Conservation (phyloP, 2,113 vertebrate genomes). For the Brachyistius frenatus region DNA sequence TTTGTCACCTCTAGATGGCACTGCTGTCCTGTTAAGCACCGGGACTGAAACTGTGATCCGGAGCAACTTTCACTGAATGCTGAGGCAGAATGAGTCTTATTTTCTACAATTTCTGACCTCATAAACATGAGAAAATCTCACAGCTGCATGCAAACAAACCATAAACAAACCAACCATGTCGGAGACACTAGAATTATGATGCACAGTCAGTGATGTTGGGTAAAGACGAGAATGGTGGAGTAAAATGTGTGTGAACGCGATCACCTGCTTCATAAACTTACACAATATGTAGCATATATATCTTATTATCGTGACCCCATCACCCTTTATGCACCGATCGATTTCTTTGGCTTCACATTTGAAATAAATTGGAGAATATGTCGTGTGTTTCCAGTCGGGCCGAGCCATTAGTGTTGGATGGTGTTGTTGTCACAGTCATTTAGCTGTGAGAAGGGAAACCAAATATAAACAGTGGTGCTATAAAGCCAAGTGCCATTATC, state of each 20-base stretch:
- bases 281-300: not conserved
- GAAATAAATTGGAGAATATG: not conserved
- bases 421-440: conserved; percentile 63
- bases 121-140: not conserved
- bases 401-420: conserved; percentile 27
- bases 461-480: conserved; percentile 76
- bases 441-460: conserved; percentile 63
- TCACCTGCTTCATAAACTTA: not conserved
- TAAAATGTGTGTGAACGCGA: not conserved
- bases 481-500: conserved; percentile 73
- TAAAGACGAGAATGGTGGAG: not conserved
- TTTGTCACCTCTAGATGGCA: conserved; percentile 62
- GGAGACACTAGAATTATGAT: too few relatives aligned
- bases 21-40: not conserved
- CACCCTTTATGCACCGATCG: not conserved
- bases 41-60: not conserved
- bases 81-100: not conserved
- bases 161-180: not conserved
- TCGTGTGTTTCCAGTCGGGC: not conserved
- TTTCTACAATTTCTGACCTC: not conserved
- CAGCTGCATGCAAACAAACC: not conserved
- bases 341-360: not conserved
- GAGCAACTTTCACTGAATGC: not conserved
- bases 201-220: too few relatives aligned
- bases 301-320: not conserved